Percentiles rank a stretch among this genome's conserved stretches.
phyloP scores from a whole-genome alignment of 2,113 vertebrate genomes.

The Prinia subflava region DNA sequence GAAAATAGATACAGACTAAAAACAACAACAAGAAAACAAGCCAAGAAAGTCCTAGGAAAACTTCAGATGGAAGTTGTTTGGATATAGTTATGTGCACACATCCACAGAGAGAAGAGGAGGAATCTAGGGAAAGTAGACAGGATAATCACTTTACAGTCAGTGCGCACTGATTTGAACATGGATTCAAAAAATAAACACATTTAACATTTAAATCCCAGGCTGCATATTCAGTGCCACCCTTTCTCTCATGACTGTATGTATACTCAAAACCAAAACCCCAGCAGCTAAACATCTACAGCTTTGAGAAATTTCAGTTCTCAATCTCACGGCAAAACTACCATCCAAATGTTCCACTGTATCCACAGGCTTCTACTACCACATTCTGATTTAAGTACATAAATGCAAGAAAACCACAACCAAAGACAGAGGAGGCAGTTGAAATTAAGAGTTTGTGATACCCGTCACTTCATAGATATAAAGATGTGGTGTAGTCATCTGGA shows the following conservation, averaged over 20 bases:
- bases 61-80: not conserved
- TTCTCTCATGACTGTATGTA: not conserved
- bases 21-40: not conserved
- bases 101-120: not conserved
- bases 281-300: not conserved
- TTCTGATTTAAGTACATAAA: slow-evolving; percentile 55
- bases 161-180: not conserved
- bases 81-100: not conserved
- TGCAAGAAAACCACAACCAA: slow-evolving; percentile 49
- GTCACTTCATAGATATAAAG: slow-evolving; percentile 2
- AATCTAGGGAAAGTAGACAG: not conserved
- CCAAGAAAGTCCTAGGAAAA: not conserved
- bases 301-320: not conserved
- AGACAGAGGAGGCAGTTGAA: slow-evolving; percentile 50
- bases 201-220: not conserved
- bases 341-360: slow-evolving; percentile 33
- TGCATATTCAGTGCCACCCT: not conserved
- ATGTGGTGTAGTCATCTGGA: not conserved
- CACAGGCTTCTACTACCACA: slow-evolving; percentile 50
- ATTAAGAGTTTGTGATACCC: slow-evolving; percentile 27
- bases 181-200: not conserved
- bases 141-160: not conserved
- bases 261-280: not conserved
- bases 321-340: slow-evolving; percentile 4
- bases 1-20: not conserved